Evolutionary conservation across 2,797 vertebrate species (phyloP).

Genomic region (Propithecus deckenii): DNA sequence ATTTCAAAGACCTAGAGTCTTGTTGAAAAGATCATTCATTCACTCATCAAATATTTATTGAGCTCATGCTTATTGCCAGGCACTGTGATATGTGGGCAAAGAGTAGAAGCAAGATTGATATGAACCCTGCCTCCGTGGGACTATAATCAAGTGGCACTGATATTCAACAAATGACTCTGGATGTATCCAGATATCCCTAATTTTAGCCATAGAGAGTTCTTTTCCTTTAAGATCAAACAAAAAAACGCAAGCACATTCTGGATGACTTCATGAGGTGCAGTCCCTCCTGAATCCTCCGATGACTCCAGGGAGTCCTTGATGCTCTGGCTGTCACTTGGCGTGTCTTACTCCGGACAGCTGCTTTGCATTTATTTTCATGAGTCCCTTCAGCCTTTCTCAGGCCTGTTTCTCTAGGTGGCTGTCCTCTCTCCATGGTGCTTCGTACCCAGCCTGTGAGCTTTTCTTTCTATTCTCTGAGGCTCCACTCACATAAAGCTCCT

Average conservation of each 20-base stretch:
- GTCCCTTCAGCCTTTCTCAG: background rate
- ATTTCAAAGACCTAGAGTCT: background rate
- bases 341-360: background rate
- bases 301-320: too few relatives aligned
- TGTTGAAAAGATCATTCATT: background rate
- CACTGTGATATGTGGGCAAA: background rate
- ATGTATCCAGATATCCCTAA: background rate
- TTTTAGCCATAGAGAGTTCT: background rate
- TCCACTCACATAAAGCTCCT: background rate
- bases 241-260: background rate
- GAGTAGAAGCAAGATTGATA: background rate
- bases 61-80: background rate
- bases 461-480: background rate
- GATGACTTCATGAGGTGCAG: too few relatives aligned
- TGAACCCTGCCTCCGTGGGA: background rate
- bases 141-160: background rate
- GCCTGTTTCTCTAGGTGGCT: rapidly evolving
- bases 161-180: background rate
- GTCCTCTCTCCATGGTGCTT: background rate
- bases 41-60: background rate
- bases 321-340: too few relatives aligned
- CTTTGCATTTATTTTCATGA: background rate
- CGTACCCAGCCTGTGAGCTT: background rate
- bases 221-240: background rate
- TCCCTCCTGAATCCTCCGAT: background rate